Evolutionary conservation across 2,797 vertebrate species (phyloP).

Genomic region (Coregonus suidteri): DNA sequence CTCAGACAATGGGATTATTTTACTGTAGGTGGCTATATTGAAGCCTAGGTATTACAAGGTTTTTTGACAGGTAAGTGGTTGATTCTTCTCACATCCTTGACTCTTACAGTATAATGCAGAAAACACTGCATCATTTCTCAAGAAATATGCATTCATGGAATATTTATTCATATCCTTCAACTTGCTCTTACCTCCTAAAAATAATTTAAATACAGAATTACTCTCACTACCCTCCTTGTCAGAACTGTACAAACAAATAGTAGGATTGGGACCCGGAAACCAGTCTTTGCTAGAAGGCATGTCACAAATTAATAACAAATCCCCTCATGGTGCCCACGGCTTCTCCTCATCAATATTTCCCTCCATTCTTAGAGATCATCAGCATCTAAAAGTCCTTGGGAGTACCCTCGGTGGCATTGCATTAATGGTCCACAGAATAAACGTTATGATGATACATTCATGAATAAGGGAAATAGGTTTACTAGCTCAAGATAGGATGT

Average conservation of each 20-base stretch:
- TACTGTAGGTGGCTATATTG: no score
- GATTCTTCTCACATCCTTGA: neutral
- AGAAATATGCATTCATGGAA: neutral
- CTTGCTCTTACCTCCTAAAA: neutral
- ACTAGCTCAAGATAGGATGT: neutral
- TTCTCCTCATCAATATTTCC: constrained; percentile 23
- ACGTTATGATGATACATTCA: constrained; percentile 22
- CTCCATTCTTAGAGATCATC: constrained; percentile 15
- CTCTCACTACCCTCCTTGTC: neutral
- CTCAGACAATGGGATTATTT: neutral
- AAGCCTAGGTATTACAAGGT: neutral
- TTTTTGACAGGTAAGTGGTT: neutral
- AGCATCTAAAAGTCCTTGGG: constrained; percentile 22
- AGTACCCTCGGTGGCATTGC: constrained; percentile 1
- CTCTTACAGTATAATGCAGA: neutral
- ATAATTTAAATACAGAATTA: no score
- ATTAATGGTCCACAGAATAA: constrained; percentile 22
- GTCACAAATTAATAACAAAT: neutral
- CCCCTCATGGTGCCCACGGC: constrained; percentile 13
- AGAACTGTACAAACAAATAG: neutral
- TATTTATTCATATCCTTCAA: constrained; percentile 1
- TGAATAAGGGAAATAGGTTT: constrained; percentile 14
- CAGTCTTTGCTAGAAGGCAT: constrained; percentile 8
- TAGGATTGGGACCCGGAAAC: neutral
- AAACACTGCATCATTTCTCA: neutral